A percentile compares a stretch with the other conserved stretches of the same genome.
phyloP scores from a whole-genome alignment of 1,140 invertebrate genomes.

The Phymastichus coffea region DNA sequence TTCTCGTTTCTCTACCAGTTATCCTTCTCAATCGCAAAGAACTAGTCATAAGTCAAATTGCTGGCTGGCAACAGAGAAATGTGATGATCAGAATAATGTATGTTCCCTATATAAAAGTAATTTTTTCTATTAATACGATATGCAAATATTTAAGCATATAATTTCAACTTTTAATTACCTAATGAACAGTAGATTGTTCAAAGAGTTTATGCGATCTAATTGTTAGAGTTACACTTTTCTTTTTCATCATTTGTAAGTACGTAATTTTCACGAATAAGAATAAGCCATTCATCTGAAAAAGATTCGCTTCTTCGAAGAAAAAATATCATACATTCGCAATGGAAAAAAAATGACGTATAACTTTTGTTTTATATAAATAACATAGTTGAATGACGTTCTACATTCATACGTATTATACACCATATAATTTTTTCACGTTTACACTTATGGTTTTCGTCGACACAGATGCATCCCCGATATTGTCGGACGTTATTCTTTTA shows the following conservation, averaged over 20 bases:
- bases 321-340: neutral
- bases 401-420: neutral
- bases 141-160: neutral
- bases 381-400: too few relatives aligned
- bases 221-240: neutral
- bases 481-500: neutral
- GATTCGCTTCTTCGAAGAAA: constrained; percentile 12
- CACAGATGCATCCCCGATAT: neutral
- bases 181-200: constrained; percentile 1
- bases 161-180: neutral
- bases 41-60: constrained; percentile 27
- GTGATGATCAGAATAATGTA: neutral
- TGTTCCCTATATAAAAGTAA: constrained; percentile 18
- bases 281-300: neutral
- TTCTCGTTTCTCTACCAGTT: constrained; percentile 1
- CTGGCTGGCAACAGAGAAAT: constrained; percentile 32
- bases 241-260: neutral
- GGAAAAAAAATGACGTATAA: too few relatives aligned
- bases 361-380: too few relatives aligned
- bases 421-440: neutral
- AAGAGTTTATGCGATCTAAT: constrained; percentile 1
- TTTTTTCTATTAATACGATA: constrained; percentile 7
- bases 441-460: neutral
- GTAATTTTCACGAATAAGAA: constrained; percentile 1
- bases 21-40: neutral